These are phyloP conservation scores for Lepus americanus DNA, from an alignment of 2,113 vertebrate species.

Conservation along the genomic window DNA sequence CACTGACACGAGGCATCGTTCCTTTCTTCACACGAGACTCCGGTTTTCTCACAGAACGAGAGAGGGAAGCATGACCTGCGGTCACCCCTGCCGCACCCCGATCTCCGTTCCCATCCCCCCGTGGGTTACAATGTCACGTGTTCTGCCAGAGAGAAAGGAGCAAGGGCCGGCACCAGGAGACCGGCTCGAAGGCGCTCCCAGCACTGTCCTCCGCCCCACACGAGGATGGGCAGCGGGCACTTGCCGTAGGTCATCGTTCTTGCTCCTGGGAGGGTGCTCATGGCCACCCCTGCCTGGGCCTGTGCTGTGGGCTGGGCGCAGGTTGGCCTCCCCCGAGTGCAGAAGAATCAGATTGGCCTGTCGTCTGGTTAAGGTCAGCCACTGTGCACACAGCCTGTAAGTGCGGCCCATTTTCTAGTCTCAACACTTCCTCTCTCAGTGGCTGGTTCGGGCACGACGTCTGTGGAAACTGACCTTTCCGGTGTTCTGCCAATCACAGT, in stretches of 20 bases:
- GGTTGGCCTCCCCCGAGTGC: background rate
- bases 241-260: too few species aligned
- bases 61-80: background rate
- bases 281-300: background rate
- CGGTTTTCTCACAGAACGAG: background rate
- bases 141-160: background rate
- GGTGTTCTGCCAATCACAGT: background rate
- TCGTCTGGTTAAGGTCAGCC: background rate
- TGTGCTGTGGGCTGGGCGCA: background rate
- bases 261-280: too few species aligned
- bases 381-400: background rate
- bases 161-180: background rate
- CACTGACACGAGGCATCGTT: too few species aligned
- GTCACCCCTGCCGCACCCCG: background rate
- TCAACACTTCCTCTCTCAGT: background rate
- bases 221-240: too few species aligned
- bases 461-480: background rate
- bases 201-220: fast-evolving
- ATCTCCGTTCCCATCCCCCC: fast-evolving
- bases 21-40: background rate
- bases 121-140: fast-evolving
- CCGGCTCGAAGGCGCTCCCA: background rate
- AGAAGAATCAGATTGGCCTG: background rate
- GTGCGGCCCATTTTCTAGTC: background rate
- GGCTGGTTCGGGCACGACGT: background rate